Evolutionary conservation across 1,140 invertebrate genomes (phyloP).

Genomic region (Drosophila lowei): DNA sequence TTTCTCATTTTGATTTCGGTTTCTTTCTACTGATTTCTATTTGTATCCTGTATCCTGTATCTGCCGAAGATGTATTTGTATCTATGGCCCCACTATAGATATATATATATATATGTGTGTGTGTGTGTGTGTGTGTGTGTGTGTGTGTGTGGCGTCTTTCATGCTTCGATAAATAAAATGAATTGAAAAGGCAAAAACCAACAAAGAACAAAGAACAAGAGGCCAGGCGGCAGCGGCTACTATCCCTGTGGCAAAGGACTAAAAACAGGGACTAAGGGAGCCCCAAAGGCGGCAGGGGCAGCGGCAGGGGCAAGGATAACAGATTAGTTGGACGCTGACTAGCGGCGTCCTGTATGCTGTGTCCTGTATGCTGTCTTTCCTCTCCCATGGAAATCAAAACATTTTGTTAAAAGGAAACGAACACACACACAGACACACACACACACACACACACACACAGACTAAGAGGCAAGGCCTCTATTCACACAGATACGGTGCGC

Average conservation of each 20-base stretch:
- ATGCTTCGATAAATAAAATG: conserved; percentile 81
- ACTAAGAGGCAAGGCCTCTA: conserved; percentile 47
- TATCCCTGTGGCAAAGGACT: too few species aligned
- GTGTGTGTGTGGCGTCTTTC: conserved; percentile 59
- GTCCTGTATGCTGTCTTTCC: conserved; percentile 35
- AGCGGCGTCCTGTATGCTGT: conserved; percentile 32
- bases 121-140: conserved; percentile 23
- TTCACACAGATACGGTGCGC: conserved; percentile 70
- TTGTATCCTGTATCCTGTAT: conserved; percentile 11
- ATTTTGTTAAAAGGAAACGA: conserved; percentile 73
- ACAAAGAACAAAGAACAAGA: conserved; percentile 9
- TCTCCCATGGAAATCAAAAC: conserved; percentile 74
- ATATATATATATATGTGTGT: neutral
- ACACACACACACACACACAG: conserved; percentile 26
- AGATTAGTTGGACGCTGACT: conserved; percentile 72
- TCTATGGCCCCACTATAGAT: too few species aligned
- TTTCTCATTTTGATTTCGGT: conserved; percentile 64
- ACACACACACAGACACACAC: conserved; percentile 31
- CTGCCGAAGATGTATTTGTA: conserved; percentile 12
- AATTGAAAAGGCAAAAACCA: conserved; percentile 75
- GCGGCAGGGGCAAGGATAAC: conserved; percentile 52
- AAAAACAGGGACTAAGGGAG: conserved; percentile 16
- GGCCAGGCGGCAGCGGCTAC: neutral
- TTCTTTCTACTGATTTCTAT: conserved; percentile 57
- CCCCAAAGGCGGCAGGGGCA: neutral